Evolutionary conservation across 1,140 invertebrate species (phyloP), one percentile per base, ranked within the genome.

Genomic region (Neotoxoptera formosana): DNA sequence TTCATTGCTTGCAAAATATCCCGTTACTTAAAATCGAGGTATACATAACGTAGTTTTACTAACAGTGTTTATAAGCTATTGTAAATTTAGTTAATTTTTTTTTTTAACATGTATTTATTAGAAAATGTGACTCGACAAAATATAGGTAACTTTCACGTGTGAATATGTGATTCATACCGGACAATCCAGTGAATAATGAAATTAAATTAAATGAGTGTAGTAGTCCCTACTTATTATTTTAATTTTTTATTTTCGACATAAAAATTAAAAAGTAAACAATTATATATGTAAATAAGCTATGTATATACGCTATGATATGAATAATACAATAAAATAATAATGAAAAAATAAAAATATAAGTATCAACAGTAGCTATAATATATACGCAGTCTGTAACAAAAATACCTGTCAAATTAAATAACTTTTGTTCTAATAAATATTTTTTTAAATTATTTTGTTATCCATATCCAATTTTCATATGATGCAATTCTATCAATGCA

Each of bases 101-200:
- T 45, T 86, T 86, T 86, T 45, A 30, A 45, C 21, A 7, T 25
- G 6, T 41, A 48, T 14, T 81, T 36, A 9, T 87, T n/a, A 87
- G 23, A 87, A 48, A 87, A 30, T 87, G 25, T 87, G 17, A 45
- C 25, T 45, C 36, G 3, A 86, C 83, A 86, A 87, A 21, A 48
- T 48, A 20, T 87, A 41, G 41, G 1, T 41, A 87, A 87, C 86
- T 87, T 87, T 87, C 86, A 48, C 86, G 21, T 11, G 8, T 45
- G 83, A 83, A 83, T 86, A 47, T 20, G 30, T 87, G 47, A 87
- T 87, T 87, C 86, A 87, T 87, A 48, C 30, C 17, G 86, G 47
- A 87, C 51, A 51, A 87, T 87, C 86, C 86, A 48, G 45, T 87
- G 30, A 87, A n/a, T 87, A 47, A 48, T n/a, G 47, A 51, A 87